Evolutionary conservation across 2,113 vertebrate genomes (phyloP), one percentile per base, ranked within the genome.

Genomic region (Rousettus leschenaultii): DNA sequence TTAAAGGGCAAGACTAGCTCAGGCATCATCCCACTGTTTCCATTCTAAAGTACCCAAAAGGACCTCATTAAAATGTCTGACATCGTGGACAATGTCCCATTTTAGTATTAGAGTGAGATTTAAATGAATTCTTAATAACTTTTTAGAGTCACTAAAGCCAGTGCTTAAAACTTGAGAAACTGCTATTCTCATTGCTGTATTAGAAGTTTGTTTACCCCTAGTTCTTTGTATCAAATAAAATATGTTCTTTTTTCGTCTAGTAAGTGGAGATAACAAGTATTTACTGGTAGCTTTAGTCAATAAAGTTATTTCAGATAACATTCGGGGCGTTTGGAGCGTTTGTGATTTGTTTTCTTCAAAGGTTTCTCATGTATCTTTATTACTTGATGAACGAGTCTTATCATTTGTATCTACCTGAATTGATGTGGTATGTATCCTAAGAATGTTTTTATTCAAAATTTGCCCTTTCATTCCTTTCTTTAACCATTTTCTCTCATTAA

Each of bases 231-330:
- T 40, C 5, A 59, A 45, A 63, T 57, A 79, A 92, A 77, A 82
- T 91, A 38, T 5, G 5, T 92, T 66, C 53, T 88, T 86, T 91
- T 7, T 88, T 35, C 43, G 77, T 90, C 38, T 55, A 78, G n/a
- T 35, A 75, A 75, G 11, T 80, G 22, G 51, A 5, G 48, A 48
- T 71, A 80, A 45, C 40, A 90, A 85, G 61, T 82, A 80, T 93
- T 88, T 88, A 77, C 14, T 73, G 26, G n/a, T 43, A 91, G 28
- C 40, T 80, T 53, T 71, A 45, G 26, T 63, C 18, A 48, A 21
- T 71, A 66, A 94, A 77, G 15, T 83, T 96, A 48, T 90, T 35
- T 87, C 40, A 86, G 24, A 65, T 63, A 92, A 87, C 85, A 33
- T 92, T 61, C 75, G 38, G 57, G 5, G 22, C 45, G 5, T 73